Conservation (phyloP, 2,797 vertebrate genomes). For the Siniperca obscura region DNA sequence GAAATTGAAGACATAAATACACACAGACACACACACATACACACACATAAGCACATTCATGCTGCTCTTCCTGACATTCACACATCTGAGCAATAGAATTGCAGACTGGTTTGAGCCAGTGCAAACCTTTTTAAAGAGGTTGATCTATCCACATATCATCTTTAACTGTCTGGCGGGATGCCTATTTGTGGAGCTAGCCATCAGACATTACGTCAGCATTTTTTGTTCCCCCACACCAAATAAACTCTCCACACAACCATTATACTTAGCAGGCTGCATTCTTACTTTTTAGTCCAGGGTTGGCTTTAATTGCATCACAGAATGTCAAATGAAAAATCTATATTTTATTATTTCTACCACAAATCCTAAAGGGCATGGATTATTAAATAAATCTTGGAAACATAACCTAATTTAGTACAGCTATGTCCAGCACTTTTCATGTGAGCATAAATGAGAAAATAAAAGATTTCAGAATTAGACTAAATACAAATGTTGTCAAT, state of each 20-base stretch:
- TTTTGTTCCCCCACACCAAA: slow-evolving; percentile 24
- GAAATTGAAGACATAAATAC: slow-evolving; percentile 28
- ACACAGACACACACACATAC: slow-evolving; percentile 18
- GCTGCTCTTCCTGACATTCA: slow-evolving; percentile 44
- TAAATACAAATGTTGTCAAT: not conserved
- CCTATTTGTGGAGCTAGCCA: slow-evolving; percentile 53
- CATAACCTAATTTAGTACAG: slow-evolving; percentile 19
- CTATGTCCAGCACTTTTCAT: not conserved
- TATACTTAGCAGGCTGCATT: slow-evolving; percentile 36
- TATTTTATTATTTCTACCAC: slow-evolving; percentile 61
- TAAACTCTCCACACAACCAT: slow-evolving; percentile 38
- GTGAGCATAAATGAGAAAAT: not conserved
- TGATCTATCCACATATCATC: slow-evolving; percentile 57
- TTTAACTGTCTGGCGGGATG: slow-evolving; percentile 61
- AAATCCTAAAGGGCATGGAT: slow-evolving; percentile 64
- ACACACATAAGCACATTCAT: slow-evolving; percentile 17
- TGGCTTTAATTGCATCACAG: slow-evolving; percentile 64
- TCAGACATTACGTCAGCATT: slow-evolving; percentile 71
- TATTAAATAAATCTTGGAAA: slow-evolving; percentile 60
- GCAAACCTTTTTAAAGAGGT: slow-evolving; percentile 43
- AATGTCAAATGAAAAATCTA: slow-evolving; percentile 72
- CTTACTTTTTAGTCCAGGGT: slow-evolving; percentile 34
- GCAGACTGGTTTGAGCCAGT: slow-evolving; percentile 33
- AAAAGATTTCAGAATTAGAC: not conserved
- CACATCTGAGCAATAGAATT: slow-evolving; percentile 44